phyloP scores from a whole-genome alignment of 2,113 vertebrate species.

The Illadopsis cleaveri region DNA sequence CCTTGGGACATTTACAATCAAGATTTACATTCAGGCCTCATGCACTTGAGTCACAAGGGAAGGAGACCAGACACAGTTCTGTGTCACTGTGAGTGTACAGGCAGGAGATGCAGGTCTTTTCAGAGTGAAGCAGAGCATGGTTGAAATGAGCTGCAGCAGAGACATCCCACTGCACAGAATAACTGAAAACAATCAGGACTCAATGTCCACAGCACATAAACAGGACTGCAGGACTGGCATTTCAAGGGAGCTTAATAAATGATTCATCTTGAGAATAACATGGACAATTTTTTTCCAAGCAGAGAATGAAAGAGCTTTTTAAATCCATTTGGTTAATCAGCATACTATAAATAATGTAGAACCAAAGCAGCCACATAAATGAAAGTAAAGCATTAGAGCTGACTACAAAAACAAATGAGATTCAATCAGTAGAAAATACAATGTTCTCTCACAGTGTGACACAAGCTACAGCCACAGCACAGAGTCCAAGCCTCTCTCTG shows the following conservation, averaged over 20 bases:
- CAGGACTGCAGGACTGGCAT: background rate
- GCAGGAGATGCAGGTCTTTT: background rate
- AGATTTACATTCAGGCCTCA: background rate
- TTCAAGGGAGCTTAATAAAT: background rate
- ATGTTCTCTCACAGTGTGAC: background rate
- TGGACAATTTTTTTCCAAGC: background rate
- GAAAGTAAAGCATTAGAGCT: background rate
- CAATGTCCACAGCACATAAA: background rate
- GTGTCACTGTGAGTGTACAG: background rate
- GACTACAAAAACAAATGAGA: background rate
- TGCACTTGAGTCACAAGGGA: background rate
- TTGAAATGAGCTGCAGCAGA: background rate
- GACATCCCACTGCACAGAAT: background rate
- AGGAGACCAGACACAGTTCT: background rate
- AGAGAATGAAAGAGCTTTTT: background rate
- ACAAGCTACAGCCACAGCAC: background rate
- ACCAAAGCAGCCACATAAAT: background rate
- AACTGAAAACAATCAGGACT: background rate
- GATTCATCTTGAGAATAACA: background rate
- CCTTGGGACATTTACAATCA: background rate
- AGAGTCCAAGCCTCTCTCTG: background rate
- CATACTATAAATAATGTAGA: slow-evolving; percentile 12
- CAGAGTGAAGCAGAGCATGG: background rate
- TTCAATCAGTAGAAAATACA: background rate
- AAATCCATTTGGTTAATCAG: background rate